These are phyloP conservation scores for Dolichopus griseipennis DNA, from an alignment of 2,888 invertebrate species.

Conservation along the genomic window DNA sequence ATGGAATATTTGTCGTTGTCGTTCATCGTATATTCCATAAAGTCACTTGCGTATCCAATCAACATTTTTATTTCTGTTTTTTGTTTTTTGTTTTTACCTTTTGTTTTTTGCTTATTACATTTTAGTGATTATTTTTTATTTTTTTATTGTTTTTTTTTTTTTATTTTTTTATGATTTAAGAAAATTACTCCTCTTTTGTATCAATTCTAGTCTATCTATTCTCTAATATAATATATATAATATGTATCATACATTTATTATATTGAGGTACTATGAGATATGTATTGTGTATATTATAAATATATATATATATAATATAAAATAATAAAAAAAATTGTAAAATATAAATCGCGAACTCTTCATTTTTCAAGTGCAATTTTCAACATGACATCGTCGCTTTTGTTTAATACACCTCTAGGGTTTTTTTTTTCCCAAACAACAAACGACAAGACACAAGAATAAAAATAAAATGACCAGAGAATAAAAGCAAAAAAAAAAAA, in stretches of 20 bases:
- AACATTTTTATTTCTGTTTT: not conserved
- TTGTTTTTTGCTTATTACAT: no score
- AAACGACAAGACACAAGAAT: not conserved
- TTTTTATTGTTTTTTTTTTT: not conserved
- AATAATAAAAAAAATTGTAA: not conserved
- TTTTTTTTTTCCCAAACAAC: not conserved
- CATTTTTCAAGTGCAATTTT: slow-evolving; percentile 6
- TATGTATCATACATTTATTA: not conserved
- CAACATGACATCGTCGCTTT: slow-evolving; percentile 6
- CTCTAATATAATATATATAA: not conserved
- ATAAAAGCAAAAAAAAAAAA: not conserved
- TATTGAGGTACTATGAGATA: not conserved
- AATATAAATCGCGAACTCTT: slow-evolving; percentile 6
- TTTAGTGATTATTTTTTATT: not conserved
- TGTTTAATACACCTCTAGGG: slow-evolving; percentile 3
- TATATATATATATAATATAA: no score
- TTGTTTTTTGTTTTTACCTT: not conserved
- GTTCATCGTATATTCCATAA: not conserved
- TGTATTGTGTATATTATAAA: not conserved
- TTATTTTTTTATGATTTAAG: not conserved
- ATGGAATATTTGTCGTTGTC: not conserved
- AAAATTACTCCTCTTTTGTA: slow-evolving; percentile 6
- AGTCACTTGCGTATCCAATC: slow-evolving; percentile 3
- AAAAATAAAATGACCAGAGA: no score
- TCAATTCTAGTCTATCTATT: not conserved